Evolutionary conservation across 2,113 vertebrate species (phyloP).

Genomic region (Psilopsiagon aurifrons): DNA sequence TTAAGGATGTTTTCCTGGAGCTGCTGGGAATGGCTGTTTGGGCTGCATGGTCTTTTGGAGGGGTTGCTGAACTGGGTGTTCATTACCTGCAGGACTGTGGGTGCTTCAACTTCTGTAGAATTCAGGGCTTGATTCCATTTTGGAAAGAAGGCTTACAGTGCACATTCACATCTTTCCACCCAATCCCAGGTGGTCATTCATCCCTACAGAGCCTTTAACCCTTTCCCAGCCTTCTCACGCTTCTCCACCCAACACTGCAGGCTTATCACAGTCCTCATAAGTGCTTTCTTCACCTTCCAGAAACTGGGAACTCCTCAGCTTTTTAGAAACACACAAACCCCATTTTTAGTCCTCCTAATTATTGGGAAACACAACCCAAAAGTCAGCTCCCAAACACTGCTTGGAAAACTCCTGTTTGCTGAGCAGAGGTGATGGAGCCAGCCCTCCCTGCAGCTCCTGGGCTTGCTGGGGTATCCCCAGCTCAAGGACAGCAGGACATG

Average conservation of each 20-base stretch:
- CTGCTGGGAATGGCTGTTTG: neutral
- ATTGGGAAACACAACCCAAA: neutral
- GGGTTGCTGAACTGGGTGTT: neutral
- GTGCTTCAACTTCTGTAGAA: neutral
- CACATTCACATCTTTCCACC: neutral
- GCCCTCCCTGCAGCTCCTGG: neutral
- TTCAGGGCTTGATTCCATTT: neutral
- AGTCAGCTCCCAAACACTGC: rapidly evolving
- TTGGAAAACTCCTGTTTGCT: rapidly evolving
- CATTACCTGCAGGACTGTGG: neutral
- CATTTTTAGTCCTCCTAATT: neutral
- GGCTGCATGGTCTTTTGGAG: neutral
- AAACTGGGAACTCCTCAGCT: neutral
- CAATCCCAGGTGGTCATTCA: too few relatives aligned
- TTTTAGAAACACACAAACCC: neutral
- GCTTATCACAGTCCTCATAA: neutral
- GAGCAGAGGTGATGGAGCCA: neutral
- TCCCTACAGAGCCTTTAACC: neutral
- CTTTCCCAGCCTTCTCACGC: neutral
- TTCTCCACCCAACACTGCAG: neutral
- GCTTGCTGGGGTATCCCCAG: neutral
- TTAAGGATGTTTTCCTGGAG: too few relatives aligned
- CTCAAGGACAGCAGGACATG: neutral
- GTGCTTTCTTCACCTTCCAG: neutral
- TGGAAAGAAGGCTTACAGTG: neutral